Conservation (phyloP, 2,113 vertebrate genomes). For the Leucopternis melanops region DNA sequence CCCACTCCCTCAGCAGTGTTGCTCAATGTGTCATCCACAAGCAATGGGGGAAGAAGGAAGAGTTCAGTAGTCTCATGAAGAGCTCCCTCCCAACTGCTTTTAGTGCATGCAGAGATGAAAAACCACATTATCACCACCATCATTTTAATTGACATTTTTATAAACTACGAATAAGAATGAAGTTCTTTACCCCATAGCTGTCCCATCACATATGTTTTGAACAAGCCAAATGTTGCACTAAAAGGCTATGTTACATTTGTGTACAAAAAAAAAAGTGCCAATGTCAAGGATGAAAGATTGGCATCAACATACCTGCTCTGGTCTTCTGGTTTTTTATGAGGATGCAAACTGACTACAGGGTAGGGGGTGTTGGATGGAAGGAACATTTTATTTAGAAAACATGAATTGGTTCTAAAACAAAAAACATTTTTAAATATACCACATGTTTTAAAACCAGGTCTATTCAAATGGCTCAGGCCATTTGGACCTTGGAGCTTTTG, state of each 20-base stretch:
- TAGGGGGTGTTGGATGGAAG: neutral
- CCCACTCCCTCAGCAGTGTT: neutral
- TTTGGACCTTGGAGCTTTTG: neutral
- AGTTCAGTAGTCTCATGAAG: neutral
- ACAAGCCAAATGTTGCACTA: neutral
- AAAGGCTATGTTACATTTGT: neutral
- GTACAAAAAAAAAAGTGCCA: neutral
- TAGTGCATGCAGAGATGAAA: neutral
- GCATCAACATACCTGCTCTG: neutral
- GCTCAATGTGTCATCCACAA: neutral
- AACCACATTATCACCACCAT: neutral
- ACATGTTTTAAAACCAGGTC: neutral
- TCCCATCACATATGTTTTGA: neutral
- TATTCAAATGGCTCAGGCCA: neutral
- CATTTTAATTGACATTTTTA: neutral
- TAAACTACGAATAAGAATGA: neutral
- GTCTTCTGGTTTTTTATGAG: neutral
- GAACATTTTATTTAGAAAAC: neutral
- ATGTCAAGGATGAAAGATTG: neutral
- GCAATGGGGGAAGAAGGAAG: accelerated
- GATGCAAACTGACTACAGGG: neutral
- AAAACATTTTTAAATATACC: neutral
- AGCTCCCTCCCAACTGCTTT: neutral
- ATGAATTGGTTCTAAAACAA: neutral
- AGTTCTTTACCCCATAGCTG: neutral